Evolutionary conservation across 2,888 invertebrate species (phyloP).

Genomic region (Drosophila quinaria): DNA sequence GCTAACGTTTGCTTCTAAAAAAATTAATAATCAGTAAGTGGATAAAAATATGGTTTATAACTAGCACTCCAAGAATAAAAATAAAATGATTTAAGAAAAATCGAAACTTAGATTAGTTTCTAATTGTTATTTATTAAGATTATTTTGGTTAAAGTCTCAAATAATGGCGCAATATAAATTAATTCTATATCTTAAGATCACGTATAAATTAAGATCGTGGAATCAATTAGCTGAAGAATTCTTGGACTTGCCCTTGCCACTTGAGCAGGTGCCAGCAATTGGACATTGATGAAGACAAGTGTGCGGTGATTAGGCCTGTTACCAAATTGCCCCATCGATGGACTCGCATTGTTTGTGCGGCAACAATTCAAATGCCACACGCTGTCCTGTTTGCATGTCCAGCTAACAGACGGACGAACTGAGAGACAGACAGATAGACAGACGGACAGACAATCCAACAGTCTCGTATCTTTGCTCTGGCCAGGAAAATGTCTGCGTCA

Average conservation of each 20-base stretch:
- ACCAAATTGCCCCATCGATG: neutral
- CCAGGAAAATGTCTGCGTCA: conserved; percentile 27
- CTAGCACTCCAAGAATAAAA: too few relatives aligned
- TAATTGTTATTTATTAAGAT: too few relatives aligned
- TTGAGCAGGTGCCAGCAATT: conserved; percentile 7
- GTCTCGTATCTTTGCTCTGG: neutral
- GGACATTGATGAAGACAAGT: conserved; percentile 23
- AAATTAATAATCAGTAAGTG: too few relatives aligned
- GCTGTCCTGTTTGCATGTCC: conserved; percentile 13
- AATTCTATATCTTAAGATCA: neutral
- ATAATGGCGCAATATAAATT: too few relatives aligned
- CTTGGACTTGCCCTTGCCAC: neutral
- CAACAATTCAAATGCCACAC: conserved; percentile 49
- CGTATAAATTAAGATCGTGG: neutral
- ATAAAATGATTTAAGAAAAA: too few relatives aligned
- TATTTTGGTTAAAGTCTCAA: too few relatives aligned
- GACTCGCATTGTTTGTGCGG: conserved; percentile 10
- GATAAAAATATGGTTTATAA: too few relatives aligned
- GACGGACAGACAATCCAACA: neutral
- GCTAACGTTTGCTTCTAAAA: too few relatives aligned
- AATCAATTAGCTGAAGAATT: conserved; percentile 31
- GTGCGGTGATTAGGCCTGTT: conserved; percentile 19
- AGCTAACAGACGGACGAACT: conserved; percentile 9
- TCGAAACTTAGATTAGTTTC: too few relatives aligned
- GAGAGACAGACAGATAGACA: neutral